Evolutionary conservation across 53 echinoderm and acorn worm species (phyloP), one percentile per base, ranked within the genome.

Genomic region (Zoroaster sp.): DNA sequence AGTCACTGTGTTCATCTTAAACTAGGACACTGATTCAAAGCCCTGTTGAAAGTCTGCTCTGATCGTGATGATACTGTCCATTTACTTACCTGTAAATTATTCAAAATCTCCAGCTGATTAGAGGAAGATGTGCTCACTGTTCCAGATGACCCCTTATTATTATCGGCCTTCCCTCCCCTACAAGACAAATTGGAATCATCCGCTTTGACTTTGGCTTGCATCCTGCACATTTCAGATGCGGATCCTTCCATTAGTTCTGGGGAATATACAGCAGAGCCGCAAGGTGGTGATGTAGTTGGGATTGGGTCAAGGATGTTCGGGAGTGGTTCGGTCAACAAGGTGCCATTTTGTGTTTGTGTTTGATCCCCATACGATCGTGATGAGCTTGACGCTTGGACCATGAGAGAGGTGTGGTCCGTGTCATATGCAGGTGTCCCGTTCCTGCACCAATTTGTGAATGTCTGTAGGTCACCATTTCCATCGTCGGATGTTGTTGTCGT

Each of bases 381-480:
- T 1, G 85, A 85, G 36, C 71, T 85, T 10, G 85, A 85, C 13
- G 85, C 85, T 37, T 85, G 37, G 9, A 85, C 85, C 1, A 71
- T 37, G 9, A 85, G 70, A 9, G 85, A 85, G 38, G 85, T 85
- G 71, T 85, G 85, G 47, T 71, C 85, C 20, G 85, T 85, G 71
- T 85, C 85, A 12, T 85, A 34, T 6, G 83, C 43, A 8, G 83
- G 40, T 15, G 69, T 45, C 18, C 34, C 51, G 11, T 40, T 45
- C 45, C 85, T 4, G 34, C 18, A 85, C 85, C 85, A 85, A 23
- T 49, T 23, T 3, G 11, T 37, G 36, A 46, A 85, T 33, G 51
- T 85, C 3, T 69, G 72, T 4, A 49, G 45, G 36, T 85, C 71
- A 4, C 5, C 59, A 30, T 78, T 59, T 18, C 14, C 85, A 21